A percentile compares a stretch with the other conserved stretches of the same genome.
phyloP scores from a whole-genome alignment of 2,888 invertebrate genomes.

The Euzophera pinguis region DNA sequence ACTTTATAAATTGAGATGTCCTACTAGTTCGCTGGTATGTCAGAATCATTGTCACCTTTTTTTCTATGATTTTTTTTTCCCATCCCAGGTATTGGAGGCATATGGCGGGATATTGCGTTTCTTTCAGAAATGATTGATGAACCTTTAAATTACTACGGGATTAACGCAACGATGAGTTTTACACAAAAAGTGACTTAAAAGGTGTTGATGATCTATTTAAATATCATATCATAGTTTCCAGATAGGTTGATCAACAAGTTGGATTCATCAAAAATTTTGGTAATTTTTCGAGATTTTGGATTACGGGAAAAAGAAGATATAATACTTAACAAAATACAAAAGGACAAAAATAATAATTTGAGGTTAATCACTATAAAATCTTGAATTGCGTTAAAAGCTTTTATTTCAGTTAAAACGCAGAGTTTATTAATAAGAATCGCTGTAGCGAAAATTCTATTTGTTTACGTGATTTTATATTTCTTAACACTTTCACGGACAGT shows the following conservation, averaged over 20 bases:
- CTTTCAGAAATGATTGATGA: slow-evolving; percentile 67
- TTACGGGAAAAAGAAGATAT: no score
- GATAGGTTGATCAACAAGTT: slow-evolving; percentile 10
- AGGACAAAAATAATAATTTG: no score
- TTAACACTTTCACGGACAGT: no score
- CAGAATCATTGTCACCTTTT: slow-evolving; percentile 67
- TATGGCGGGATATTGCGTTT: slow-evolving; percentile 58
- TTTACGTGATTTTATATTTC: no score
- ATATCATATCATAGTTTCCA: slow-evolving; percentile 33
- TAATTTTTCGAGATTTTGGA: no score
- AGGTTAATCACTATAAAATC: no score
- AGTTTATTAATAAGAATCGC: no score
- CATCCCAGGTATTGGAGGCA: slow-evolving; percentile 57
- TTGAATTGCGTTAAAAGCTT: no score
- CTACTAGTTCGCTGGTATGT: slow-evolving; percentile 60
- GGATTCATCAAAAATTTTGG: slow-evolving; percentile 11
- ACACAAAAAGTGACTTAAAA: slow-evolving; percentile 37
- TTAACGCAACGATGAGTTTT: slow-evolving; percentile 47
- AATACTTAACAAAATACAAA: no score
- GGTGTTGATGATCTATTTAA: slow-evolving; percentile 54
- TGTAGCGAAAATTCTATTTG: no score
- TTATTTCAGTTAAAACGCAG: no score
- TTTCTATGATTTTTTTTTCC: slow-evolving; percentile 33
- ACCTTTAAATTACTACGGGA: slow-evolving; percentile 55
- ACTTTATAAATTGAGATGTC: slow-evolving; percentile 73